Evolutionary conservation across 2,888 invertebrate genomes (phyloP).

Genomic region (Ormia ochracea): DNA sequence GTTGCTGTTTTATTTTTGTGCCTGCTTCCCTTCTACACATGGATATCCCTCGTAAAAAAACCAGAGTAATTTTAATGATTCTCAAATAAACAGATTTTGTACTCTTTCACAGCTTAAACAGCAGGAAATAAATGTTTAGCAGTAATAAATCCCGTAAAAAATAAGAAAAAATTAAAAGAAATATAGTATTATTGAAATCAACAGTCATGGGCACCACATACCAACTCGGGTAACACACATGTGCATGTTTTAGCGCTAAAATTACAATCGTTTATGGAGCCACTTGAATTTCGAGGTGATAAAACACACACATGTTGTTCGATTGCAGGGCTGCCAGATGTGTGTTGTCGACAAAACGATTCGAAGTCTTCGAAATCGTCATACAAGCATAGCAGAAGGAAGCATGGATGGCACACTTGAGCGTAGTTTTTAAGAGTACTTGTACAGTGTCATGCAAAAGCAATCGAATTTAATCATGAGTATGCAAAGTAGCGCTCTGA

Average conservation of each 20-base stretch:
- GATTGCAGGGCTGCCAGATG: constrained; percentile 7
- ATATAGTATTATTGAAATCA: constrained; percentile 22
- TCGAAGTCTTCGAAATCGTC: no score
- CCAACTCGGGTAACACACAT: constrained; percentile 26
- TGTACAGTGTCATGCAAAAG: no score
- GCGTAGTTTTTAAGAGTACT: no score
- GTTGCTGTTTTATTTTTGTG: neutral
- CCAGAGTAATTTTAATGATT: constrained; percentile 31
- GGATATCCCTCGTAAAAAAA: constrained; percentile 37
- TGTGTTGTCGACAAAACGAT: no score
- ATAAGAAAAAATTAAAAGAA: constrained; percentile 1
- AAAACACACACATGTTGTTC: constrained; percentile 44
- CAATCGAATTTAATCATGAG: no score
- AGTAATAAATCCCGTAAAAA: constrained; percentile 58
- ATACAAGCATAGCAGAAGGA: no score
- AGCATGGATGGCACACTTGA: no score
- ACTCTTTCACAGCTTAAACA: constrained; percentile 58
- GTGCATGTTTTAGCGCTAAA: constrained; percentile 46
- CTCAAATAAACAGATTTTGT: constrained; percentile 54
- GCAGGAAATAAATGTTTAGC: constrained; percentile 61
- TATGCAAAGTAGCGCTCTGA: no score
- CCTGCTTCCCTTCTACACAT: neutral
- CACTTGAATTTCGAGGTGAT: constrained; percentile 50
- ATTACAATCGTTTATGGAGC: constrained; percentile 34
- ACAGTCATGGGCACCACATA: constrained; percentile 1